phyloP scores from a whole-genome alignment of 2,113 vertebrate species.

The Danionella cerebrum region DNA sequence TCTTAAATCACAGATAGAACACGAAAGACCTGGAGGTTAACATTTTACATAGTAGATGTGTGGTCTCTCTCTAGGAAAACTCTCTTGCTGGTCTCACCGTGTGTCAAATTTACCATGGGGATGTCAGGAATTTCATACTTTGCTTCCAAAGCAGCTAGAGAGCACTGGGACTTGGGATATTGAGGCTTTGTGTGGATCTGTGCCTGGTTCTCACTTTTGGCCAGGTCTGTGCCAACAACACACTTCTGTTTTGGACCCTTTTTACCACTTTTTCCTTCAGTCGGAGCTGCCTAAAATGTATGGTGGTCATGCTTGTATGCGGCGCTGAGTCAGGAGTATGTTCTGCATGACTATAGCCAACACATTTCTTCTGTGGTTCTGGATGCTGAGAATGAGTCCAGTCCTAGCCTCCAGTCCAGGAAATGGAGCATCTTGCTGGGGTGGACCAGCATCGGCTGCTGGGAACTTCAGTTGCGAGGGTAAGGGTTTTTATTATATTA shows the following conservation, averaged over 20 bases:
- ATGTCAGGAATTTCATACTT: conserved; percentile 90
- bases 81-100: conserved; percentile 45
- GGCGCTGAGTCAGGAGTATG: conserved; percentile 61
- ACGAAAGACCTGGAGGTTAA: conserved; percentile 38
- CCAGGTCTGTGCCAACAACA: background rate
- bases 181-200: background rate
- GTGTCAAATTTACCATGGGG: conserved; percentile 75
- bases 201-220: background rate
- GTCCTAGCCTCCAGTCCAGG: background rate
- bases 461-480: conserved; percentile 58
- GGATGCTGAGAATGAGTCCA: conserved; percentile 53
- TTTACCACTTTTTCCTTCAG: background rate
- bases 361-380: conserved; percentile 37
- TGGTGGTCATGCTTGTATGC: conserved; percentile 41
- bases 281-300: conserved; percentile 6
- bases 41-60: background rate
- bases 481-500: too few relatives aligned
- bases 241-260: background rate
- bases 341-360: conserved; percentile 55
- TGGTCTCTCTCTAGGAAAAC: background rate
- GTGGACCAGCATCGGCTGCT: conserved; percentile 37
- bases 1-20: conserved; percentile 7
- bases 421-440: conserved; percentile 50
- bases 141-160: conserved; percentile 72
- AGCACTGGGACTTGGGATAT: conserved; percentile 36